Conservation (phyloP, 2,113 vertebrate genomes). For the Amphilophus citrinellus region DNA sequence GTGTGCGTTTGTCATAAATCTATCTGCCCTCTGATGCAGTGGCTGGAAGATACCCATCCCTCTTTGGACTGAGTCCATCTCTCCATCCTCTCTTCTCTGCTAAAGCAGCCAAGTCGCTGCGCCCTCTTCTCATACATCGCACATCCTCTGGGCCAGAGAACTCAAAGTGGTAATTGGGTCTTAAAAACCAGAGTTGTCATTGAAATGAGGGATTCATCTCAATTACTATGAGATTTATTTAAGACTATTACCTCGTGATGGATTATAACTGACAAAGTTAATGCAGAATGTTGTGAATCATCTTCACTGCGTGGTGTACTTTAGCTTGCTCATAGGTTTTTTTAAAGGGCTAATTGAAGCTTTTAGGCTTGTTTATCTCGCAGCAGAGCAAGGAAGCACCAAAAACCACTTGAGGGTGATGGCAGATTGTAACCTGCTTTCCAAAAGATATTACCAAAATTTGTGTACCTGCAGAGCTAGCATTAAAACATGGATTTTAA, state of each 20-base stretch:
- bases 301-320: conserved; percentile 61
- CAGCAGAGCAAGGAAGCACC: conserved; percentile 38
- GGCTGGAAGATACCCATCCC: conserved; percentile 62
- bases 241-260: conserved; percentile 82
- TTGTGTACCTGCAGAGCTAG: not conserved
- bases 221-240: conserved; percentile 85
- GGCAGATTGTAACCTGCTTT: conserved; percentile 14
- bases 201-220: conserved; percentile 85
- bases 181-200: conserved; percentile 84
- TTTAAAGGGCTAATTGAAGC: conserved; percentile 69
- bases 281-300: conserved; percentile 82
- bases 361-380: conserved; percentile 74
- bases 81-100: conserved; percentile 41
- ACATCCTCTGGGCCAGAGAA: conserved; percentile 64
- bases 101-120: conserved; percentile 54
- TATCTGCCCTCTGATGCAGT: conserved; percentile 64
- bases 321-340: conserved; percentile 56
- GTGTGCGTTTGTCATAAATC: conserved; percentile 82
- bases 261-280: conserved; percentile 83
- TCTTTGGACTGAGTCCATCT: conserved; percentile 79
- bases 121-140: conserved; percentile 46
- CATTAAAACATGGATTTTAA: conserved; percentile 14
- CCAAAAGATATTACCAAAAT: not conserved
- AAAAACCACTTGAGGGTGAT: conserved; percentile 34
- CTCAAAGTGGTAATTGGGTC: conserved; percentile 84